A percentile compares a stretch with the other conserved stretches of the same genome.
Evolutionary conservation across 2,888 invertebrate genomes (phyloP).

Genomic region (Drosophila aldrichi): DNA sequence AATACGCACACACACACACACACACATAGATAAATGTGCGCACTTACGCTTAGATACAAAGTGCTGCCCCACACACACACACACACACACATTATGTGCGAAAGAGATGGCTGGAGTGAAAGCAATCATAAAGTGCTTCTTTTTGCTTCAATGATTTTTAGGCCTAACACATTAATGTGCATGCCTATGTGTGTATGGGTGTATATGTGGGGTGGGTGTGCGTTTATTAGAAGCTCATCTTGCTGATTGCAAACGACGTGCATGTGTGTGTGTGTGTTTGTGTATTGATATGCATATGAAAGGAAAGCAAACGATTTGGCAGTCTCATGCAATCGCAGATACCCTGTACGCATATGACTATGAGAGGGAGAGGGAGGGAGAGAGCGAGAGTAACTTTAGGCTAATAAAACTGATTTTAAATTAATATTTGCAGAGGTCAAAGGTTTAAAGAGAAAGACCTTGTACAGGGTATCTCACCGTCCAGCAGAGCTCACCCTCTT

Average conservation of each 20-base stretch:
- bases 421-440: too few species aligned
- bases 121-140: conserved; percentile 67
- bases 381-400: too few species aligned
- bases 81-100: conserved; percentile 5
- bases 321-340: conserved; percentile 2
- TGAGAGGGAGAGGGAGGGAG: neutral
- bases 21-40: conserved; percentile 8
- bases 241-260: conserved; percentile 42
- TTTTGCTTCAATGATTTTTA: conserved; percentile 73
- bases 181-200: neutral
- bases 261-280: neutral
- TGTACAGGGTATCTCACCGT: neutral
- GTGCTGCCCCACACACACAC: conserved; percentile 29
- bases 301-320: conserved; percentile 8
- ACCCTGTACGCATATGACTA: neutral
- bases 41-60: conserved; percentile 41
- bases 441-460: neutral
- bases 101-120: conserved; percentile 4
- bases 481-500: neutral
- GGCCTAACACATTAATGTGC: conserved; percentile 66
- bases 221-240: conserved; percentile 57
- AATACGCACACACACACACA: conserved; percentile 44
- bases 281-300: conserved; percentile 25
- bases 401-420: too few species aligned
- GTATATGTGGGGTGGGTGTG: conserved; percentile 20